Base-by-base conservation (phyloP, 2,113 vertebrate genomes). In the Pteruthius melanotis region DNA sequence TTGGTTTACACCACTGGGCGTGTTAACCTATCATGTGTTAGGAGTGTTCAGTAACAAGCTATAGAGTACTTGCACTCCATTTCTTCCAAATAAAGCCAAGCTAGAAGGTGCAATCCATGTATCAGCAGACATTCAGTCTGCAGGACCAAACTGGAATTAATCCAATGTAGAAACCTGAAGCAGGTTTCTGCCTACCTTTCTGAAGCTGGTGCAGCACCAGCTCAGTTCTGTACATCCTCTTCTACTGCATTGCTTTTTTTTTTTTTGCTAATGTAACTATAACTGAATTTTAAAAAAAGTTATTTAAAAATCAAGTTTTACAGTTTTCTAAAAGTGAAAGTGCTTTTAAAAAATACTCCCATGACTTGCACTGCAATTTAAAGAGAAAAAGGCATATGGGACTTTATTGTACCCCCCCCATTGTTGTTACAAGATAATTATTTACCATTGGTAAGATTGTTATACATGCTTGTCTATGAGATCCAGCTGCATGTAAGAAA, bases 1-100 rank as follows among this genome's bases (percentile, higher is more conserved):
- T 60, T 45, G 4, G 15, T 9, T 54, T 7, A 10, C 1, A 6
- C 5, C 2, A 5, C 17, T 0, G 2, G 4, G 4, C 2, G 10
- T 54, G 40, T 42, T 9, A 90, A 54, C 22, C 31, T 47, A 64
- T 16, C 1, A 1, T 30, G 19, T 57, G 42, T 40, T 49, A 14
- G 21, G 18, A 16, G 11, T 19, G 22, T 1, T 47, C 30, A 27
- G 1, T 54, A 69, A 69, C 0, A 2, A 56, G 17, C 21, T 65
- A 13, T 49, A 53, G 44, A 31, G 28, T 39, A 27, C 1, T 44
- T 65, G 11, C 2, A 2, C 33, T 66, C 10, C 2, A 2, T 26
- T 44, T 65, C 6, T 70, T 11, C 18, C 5, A 20, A 65, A 10
- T 12, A n/a, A 88, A 77, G 7, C 20, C 2, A 1, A 35, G 9